A percentile compares a stretch with the other conserved stretches of the same genome.
Evolutionary conservation across 2,888 invertebrate genomes (phyloP).

Genomic region (Harpagoxenus sublaevis): DNA sequence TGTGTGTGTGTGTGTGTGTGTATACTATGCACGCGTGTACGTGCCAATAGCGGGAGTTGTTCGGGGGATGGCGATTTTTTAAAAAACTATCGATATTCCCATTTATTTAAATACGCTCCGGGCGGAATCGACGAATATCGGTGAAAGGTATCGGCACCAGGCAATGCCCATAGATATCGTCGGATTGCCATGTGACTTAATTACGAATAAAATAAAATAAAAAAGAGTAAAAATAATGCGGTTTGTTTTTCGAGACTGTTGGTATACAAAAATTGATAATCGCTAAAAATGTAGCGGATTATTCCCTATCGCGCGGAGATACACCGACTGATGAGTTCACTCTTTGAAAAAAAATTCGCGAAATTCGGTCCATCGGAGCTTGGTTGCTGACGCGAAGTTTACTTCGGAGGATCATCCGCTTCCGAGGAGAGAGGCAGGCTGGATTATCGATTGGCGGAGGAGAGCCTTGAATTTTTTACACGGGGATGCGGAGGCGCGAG

Average conservation of each 20-base stretch:
- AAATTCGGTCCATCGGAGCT: background rate
- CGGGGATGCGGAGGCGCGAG: background rate
- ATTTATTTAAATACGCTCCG: conserved; percentile 26
- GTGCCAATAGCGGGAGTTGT: conserved; percentile 25
- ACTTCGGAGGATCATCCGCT: conserved; percentile 12
- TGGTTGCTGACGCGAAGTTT: background rate
- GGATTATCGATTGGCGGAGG: conserved; percentile 21
- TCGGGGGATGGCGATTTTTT: conserved; percentile 38
- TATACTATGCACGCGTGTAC: background rate
- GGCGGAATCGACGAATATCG: conserved; percentile 12
- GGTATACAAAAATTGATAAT: conserved; percentile 9
- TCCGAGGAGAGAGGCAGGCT: background rate
- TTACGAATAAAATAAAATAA: background rate
- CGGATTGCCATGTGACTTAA: background rate
- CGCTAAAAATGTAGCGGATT: background rate
- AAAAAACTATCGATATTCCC: conserved; percentile 27
- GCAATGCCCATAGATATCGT: background rate
- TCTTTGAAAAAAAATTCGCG: conserved; percentile 5
- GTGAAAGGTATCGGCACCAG: conserved; percentile 14
- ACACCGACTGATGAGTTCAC: no score
- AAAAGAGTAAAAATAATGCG: conserved; percentile 1
- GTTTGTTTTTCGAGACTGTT: background rate
- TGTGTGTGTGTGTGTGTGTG: background rate
- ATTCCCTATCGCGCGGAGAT: background rate
- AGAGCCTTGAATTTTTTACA: conserved; percentile 23